Evolutionary conservation across 2,113 vertebrate genomes (phyloP).

Genomic region (Sardina pilchardus): DNA sequence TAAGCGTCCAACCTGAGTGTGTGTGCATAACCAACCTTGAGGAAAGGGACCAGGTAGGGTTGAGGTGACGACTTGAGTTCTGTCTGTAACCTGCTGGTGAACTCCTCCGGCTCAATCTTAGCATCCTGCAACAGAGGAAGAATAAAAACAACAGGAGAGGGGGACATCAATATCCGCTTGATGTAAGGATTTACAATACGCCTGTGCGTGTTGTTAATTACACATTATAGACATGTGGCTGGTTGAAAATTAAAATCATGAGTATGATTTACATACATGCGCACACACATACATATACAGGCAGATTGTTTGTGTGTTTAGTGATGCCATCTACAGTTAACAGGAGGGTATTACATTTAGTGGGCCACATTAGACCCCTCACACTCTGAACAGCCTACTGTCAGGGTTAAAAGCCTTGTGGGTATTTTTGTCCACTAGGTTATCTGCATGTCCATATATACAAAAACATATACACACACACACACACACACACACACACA

Average conservation of each 20-base stretch:
- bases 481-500: neutral
- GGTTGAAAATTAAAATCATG: neutral
- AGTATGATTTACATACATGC: neutral
- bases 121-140: constrained; percentile 72
- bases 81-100: constrained; percentile 82
- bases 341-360: constrained; percentile 44
- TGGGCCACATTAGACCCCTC: neutral
- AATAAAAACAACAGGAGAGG: neutral
- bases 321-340: constrained; percentile 67
- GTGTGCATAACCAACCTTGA: constrained; percentile 73
- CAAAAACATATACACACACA: too few species aligned
- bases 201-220: neutral
- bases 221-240: neutral
- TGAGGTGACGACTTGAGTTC: constrained; percentile 89
- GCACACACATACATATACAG: neutral
- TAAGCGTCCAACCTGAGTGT: too few species aligned
- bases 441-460: neutral
- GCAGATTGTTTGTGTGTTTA: constrained; percentile 33
- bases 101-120: constrained; percentile 87
- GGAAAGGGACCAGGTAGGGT: constrained; percentile 88
- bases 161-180: neutral
- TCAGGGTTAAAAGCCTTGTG: neutral
- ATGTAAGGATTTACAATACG: constrained; percentile 1
- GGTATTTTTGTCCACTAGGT: neutral
- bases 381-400: too few species aligned